Conservation (phyloP, 53 echinoderm and acorn worm genomes). For the Actinopyga echinites region DNA sequence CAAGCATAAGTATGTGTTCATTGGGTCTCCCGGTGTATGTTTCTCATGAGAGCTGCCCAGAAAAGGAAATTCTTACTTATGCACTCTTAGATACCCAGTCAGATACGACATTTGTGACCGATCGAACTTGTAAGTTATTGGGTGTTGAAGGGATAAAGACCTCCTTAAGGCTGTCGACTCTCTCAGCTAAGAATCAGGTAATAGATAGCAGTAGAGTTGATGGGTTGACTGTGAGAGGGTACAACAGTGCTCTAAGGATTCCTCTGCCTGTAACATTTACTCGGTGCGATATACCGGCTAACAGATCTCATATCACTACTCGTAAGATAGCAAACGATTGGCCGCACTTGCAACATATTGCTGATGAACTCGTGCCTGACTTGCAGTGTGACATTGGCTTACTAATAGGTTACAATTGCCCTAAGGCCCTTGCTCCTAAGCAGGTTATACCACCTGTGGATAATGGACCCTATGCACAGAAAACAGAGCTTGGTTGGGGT, state of each 20-base stretch:
- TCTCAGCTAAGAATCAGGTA: background rate
- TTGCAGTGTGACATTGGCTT: background rate
- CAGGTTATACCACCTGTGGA: background rate
- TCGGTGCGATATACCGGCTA: background rate
- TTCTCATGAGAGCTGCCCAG: background rate
- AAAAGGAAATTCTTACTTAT: background rate
- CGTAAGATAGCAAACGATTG: background rate
- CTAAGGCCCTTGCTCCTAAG: background rate
- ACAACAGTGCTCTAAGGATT: background rate
- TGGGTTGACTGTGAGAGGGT: background rate
- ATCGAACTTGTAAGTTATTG: background rate
- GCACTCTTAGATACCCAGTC: conserved; percentile 1
- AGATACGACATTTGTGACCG: background rate
- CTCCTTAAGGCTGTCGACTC: background rate
- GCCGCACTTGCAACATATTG: background rate
- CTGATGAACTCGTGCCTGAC: background rate
- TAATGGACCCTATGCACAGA: background rate
- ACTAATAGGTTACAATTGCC: conserved; percentile 4
- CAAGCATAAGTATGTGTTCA: background rate
- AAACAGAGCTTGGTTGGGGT: conserved; percentile 6
- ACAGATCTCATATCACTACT: background rate
- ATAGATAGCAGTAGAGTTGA: background rate
- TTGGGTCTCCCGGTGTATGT: background rate
- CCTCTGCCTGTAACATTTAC: background rate
- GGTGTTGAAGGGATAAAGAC: background rate